phyloP scores from a whole-genome alignment of 2,797 vertebrate genomes.

The Spinibarbus caldwelli region DNA sequence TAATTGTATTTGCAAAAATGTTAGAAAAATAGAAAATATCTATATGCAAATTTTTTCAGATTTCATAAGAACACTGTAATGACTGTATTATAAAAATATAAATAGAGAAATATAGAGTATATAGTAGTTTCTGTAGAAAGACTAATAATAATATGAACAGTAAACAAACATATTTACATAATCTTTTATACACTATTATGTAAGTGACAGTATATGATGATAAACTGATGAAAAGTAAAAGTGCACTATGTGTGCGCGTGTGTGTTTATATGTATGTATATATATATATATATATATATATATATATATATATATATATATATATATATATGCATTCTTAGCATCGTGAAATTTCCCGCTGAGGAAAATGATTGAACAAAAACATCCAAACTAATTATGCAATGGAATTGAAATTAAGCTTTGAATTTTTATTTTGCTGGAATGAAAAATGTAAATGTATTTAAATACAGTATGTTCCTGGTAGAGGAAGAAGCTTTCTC shows the following conservation, averaged over 20 bases:
- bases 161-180: no score
- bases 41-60: neutral
- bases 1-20: neutral
- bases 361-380: neutral
- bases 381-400: neutral
- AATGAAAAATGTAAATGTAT: conserved; percentile 9
- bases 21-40: neutral
- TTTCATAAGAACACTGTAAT: neutral
- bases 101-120: neutral
- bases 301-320: no score
- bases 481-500: neutral
- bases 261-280: no score
- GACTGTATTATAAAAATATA: neutral
- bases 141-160: neutral
- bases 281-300: no score
- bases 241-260: no score
- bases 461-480: neutral
- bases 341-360: neutral
- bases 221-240: no score
- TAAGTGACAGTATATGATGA: no score
- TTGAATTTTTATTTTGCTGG: neutral
- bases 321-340: no score
- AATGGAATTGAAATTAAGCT: neutral
- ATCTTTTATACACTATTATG: no score
- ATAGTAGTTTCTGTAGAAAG: neutral